A percentile compares a stretch with the other conserved stretches of the same genome.
Evolutionary conservation across 2,797 vertebrate genomes (phyloP).

Genomic region (Threskiornis aethiopicus): DNA sequence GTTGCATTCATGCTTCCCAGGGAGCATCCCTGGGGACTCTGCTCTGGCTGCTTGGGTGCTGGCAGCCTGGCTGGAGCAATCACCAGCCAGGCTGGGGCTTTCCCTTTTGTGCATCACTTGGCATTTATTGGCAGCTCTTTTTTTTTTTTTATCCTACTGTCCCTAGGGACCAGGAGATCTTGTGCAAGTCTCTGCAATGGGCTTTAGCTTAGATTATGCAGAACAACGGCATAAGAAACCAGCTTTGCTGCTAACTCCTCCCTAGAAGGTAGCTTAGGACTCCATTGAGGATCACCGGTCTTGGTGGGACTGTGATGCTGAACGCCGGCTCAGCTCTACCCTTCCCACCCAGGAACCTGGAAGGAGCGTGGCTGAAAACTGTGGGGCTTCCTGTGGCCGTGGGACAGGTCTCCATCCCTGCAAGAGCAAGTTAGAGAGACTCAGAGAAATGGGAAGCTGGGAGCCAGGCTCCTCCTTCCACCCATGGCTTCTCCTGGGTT

Average conservation of each 20-base stretch:
- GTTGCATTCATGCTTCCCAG: background rate
- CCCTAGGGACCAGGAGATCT: background rate
- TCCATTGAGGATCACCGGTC: rapidly evolving
- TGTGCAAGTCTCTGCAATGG: background rate
- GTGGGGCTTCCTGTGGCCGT: rapidly evolving
- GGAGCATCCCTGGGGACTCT: background rate
- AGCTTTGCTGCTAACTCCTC: background rate
- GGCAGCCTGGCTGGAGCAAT: background rate
- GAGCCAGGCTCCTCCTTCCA: background rate
- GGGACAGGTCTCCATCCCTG: background rate
- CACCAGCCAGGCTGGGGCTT: background rate
- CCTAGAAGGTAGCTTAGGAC: background rate
- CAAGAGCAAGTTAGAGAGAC: background rate
- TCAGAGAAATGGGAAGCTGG: rapidly evolving
- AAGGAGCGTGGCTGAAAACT: background rate
- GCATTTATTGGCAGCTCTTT: background rate
- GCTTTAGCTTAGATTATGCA: background rate
- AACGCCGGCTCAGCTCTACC: background rate
- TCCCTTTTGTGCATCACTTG: background rate
- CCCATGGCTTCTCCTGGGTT: background rate
- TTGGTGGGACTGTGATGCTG: rapidly evolving
- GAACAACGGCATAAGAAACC: background rate
- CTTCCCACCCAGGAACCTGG: background rate
- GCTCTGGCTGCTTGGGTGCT: background rate
- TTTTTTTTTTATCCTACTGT: too few relatives aligned